Evolutionary conservation across 2,888 invertebrate species (phyloP).

Genomic region (Neocrepidodera transversa): DNA sequence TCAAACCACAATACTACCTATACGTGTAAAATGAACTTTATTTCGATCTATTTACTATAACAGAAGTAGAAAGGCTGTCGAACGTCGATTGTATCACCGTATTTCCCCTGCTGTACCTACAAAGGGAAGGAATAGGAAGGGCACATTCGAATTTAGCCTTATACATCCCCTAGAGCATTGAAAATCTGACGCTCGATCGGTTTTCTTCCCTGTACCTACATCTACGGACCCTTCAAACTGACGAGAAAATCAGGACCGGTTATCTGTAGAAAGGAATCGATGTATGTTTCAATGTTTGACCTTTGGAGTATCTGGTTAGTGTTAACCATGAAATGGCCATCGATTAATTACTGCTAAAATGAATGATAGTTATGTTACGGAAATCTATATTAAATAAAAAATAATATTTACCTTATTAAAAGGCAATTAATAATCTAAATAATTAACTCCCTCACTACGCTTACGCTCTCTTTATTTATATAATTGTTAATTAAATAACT

Average conservation of each 20-base stretch:
- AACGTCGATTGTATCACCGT: conserved; percentile 2
- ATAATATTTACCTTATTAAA: too few relatives aligned
- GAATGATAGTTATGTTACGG: too few relatives aligned
- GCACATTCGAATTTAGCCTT: conserved; percentile 17
- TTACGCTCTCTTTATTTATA: too few relatives aligned
- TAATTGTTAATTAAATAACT: too few relatives aligned
- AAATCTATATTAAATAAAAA: too few relatives aligned
- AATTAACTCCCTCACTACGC: too few relatives aligned
- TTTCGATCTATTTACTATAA: not conserved
- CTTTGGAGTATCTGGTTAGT: not conserved
- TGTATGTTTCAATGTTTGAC: not conserved
- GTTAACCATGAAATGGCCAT: not conserved
- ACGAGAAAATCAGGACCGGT: conserved; percentile 20
- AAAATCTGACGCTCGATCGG: conserved; percentile 44
- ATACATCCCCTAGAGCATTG: conserved; percentile 35
- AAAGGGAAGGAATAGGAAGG: conserved; percentile 4
- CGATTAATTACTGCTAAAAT: not conserved
- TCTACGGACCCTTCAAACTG: conserved; percentile 16
- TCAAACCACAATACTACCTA: not conserved
- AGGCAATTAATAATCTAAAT: too few relatives aligned
- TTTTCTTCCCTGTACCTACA: conserved; percentile 18
- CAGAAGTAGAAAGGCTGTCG: not conserved
- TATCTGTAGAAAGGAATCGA: not conserved
- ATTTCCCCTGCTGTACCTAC: conserved; percentile 11
- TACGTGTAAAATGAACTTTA: conserved; percentile 12